Percentiles rank a stretch among this genome's conserved stretches.
These are phyloP conservation scores for Paguma larvata DNA, from an alignment of 2,797 vertebrate species.

Conservation along the genomic window DNA sequence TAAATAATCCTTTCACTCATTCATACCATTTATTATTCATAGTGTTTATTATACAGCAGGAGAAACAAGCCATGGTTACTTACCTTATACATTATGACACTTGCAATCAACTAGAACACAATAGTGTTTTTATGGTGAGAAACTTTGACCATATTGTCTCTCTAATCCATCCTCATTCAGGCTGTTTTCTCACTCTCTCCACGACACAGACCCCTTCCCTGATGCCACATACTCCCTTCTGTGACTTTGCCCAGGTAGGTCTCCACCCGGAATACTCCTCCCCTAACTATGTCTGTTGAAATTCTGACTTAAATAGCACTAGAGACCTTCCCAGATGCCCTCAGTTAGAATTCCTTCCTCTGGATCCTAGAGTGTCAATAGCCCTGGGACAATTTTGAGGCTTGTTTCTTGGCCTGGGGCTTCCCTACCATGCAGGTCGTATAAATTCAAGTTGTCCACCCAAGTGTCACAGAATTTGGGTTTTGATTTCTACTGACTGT, in stretches of 20 bases:
- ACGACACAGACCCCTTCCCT: background rate
- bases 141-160: background rate
- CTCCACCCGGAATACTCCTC: background rate
- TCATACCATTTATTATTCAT: slow-evolving; percentile 47
- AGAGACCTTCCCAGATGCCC: background rate
- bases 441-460: background rate
- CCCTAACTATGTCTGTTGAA: background rate
- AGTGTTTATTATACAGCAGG: slow-evolving; percentile 1
- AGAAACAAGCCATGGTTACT: background rate
- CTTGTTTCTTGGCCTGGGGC: background rate
- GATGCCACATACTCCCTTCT: background rate
- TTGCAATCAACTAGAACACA: background rate
- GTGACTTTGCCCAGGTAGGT: background rate
- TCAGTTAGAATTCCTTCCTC: background rate
- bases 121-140: slow-evolving; percentile 31
- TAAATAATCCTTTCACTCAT: slow-evolving; percentile 56
- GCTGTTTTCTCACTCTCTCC: background rate
- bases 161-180: background rate
- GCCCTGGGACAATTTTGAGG: background rate
- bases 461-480: background rate
- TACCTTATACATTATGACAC: background rate
- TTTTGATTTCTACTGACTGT: slow-evolving; percentile 34
- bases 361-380: background rate
- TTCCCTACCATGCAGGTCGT: background rate
- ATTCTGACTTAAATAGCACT: background rate